These are phyloP conservation scores for Labeo catla DNA, from an alignment of 2,113 vertebrate genomes.

Conservation along the genomic window DNA sequence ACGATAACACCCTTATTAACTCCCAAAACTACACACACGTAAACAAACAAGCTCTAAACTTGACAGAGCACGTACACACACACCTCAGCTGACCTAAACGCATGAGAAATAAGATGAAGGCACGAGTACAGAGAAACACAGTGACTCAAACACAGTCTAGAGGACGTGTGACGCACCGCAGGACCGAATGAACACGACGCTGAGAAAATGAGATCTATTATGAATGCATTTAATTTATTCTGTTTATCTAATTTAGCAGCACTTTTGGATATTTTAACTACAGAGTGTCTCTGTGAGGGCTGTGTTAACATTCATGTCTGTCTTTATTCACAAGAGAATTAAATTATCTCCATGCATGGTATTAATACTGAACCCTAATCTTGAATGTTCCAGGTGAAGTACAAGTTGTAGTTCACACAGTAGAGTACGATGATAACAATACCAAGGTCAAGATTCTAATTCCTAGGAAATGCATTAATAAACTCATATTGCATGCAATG, in stretches of 20 bases:
- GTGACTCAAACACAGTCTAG: neutral
- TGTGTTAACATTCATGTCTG: neutral
- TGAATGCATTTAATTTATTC: neutral
- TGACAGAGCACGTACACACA: slow-evolving; percentile 12
- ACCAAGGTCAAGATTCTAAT: slow-evolving; percentile 4
- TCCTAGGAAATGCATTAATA: neutral
- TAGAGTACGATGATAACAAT: neutral
- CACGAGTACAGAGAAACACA: neutral
- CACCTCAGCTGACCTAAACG: neutral
- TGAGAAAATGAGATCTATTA: slow-evolving; percentile 4
- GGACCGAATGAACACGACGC: neutral
- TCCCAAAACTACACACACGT: slow-evolving; percentile 18
- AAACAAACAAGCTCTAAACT: slow-evolving; percentile 6
- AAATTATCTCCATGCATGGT: neutral
- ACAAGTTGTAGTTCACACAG: neutral
- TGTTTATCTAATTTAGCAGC: neutral
- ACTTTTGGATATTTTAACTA: neutral
- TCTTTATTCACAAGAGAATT: neutral
- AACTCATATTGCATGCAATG: neutral
- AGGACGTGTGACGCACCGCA: neutral
- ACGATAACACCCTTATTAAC: slow-evolving; percentile 5
- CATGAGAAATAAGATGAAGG: neutral
- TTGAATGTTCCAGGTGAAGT: neutral
- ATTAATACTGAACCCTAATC: neutral
- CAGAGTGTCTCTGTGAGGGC: neutral